Evolutionary conservation across 2,888 invertebrate genomes (phyloP), one percentile per base, ranked within the genome.

Genomic region (Rhogogaster chlorosoma): DNA sequence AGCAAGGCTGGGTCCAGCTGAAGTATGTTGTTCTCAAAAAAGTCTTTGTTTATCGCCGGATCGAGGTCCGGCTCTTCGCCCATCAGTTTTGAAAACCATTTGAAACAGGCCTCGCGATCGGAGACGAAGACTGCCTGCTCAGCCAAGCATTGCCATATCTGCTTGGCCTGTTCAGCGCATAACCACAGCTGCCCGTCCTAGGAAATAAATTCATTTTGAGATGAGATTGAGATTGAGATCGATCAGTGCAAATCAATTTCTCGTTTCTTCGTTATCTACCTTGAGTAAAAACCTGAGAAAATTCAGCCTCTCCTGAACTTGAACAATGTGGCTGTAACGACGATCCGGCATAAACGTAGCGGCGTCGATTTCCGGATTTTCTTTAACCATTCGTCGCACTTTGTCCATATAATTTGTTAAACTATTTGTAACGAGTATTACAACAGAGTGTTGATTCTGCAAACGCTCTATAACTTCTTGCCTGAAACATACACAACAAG

Each of bases 1-100:
- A 99, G 94, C 88, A 98, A 94, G 88, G 97, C 96, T 1, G 99
- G 99, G 94, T 99, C 97, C 90, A 99, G 95, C 91, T 98, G 98
- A 89, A 99, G 95, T 89, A 99, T 97, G 92, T 99, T 99, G 90
- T 97, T 97, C 94, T 98, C 98, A 94, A 99, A 99, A 94, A 99
- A 99, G 93, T 98, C 98, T 93, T 97, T 96, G 91, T 98, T 98
- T 85, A 99, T 98, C 89, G 98, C 98, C 0, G 99, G 99, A 94
- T 99, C 99, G 84, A 99, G 94, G 93, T 99, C 99, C 0, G 99
- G 99, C 92, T 99, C 99, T 89, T 99, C 99, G 26, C 98, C 98
- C 98, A 98, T 98, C 57, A 98, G 94, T 94, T 99, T 99, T 61
- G 99, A 98, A 94, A 99, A 99, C 99, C 99, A 99, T 90, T 98